phyloP scores from a whole-genome alignment of 2,113 vertebrate genomes.

The Passer montanus region DNA sequence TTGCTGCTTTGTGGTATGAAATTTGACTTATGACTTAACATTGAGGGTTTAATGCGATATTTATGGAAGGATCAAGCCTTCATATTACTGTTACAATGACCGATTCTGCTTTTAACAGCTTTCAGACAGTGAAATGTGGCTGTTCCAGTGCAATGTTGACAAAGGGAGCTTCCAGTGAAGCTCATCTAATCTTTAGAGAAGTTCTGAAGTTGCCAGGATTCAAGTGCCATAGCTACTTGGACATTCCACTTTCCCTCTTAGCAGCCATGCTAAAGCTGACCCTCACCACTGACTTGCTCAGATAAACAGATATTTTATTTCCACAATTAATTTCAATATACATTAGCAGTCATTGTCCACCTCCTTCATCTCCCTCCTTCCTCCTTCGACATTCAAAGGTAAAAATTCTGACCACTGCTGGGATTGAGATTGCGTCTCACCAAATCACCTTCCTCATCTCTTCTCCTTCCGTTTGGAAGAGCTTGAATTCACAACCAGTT shows the following conservation, averaged over 20 bases:
- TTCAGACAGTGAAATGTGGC: neutral
- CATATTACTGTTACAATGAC: neutral
- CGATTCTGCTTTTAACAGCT: neutral
- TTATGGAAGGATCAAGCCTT: neutral
- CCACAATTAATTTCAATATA: neutral
- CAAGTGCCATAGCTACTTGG: neutral
- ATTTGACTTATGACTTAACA: neutral
- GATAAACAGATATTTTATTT: neutral
- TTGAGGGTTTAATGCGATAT: neutral
- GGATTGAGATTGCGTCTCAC: accelerated
- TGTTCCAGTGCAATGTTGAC: neutral
- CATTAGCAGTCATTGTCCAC: neutral
- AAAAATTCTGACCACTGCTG: neutral
- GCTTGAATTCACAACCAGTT: neutral
- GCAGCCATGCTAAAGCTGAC: neutral
- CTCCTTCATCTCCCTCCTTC: neutral
- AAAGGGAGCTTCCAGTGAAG: neutral
- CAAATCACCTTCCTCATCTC: neutral
- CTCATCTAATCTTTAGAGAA: neutral
- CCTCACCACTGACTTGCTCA: neutral
- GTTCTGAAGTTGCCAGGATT: neutral
- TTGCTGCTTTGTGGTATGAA: neutral
- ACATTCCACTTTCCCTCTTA: neutral
- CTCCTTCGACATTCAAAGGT: neutral
- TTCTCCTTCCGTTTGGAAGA: neutral